A percentile compares a stretch with the other conserved stretches of the same genome.
Conservation (phyloP, 2,113 vertebrate genomes). For the Lycaon pictus region DNA sequence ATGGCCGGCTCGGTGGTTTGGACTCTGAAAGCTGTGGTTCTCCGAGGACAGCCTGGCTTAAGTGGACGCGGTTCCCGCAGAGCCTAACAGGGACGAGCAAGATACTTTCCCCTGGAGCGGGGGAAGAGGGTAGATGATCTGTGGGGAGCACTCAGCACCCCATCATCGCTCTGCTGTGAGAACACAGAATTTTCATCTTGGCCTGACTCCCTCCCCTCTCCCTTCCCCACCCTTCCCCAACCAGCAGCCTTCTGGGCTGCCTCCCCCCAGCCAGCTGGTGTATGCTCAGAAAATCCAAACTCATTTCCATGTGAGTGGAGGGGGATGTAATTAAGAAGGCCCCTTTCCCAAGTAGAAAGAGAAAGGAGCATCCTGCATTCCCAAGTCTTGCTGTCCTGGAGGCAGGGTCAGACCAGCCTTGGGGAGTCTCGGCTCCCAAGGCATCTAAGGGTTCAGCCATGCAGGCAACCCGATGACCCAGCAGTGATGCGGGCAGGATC, state of each 20-base stretch:
- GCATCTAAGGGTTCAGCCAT: background rate
- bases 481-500: background rate
- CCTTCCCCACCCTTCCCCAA: constrained; percentile 74
- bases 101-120: background rate
- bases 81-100: background rate
- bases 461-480: background rate
- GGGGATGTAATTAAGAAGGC: constrained; percentile 79
- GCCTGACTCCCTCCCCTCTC: constrained; percentile 75
- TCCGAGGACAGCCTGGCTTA: background rate
- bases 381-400: background rate
- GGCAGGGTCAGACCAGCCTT: background rate
- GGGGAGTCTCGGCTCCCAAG: background rate
- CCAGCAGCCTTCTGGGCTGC: constrained; percentile 83
- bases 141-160: constrained; percentile 45
- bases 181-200: constrained; percentile 76
- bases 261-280: constrained; percentile 84
- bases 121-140: background rate
- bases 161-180: constrained; percentile 47
- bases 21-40: background rate
- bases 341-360: constrained; percentile 71
- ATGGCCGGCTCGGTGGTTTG: background rate
- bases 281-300: constrained; percentile 81
- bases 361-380: background rate
- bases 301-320: constrained; percentile 82
- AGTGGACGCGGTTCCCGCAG: background rate